Conservation (phyloP, 2,113 vertebrate species). For the Elgaria multicarinata region DNA sequence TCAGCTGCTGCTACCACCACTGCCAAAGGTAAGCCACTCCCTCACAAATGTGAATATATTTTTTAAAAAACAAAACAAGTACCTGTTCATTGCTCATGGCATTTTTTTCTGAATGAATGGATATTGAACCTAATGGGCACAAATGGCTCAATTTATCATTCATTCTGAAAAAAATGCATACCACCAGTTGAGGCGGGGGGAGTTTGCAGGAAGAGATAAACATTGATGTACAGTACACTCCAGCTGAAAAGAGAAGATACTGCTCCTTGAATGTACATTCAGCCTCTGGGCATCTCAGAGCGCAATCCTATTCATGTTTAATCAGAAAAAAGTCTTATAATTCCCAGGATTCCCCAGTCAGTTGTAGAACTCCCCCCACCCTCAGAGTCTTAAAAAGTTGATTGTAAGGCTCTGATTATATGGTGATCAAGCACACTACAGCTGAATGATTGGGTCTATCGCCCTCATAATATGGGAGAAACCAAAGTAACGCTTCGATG, state of each 20-base stretch:
- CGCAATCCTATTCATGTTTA: too few species aligned
- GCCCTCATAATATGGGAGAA: background rate
- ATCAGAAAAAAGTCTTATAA: too few species aligned
- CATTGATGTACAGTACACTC: background rate
- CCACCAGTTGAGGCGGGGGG: background rate
- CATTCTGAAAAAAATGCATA: background rate
- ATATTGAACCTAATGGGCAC: background rate
- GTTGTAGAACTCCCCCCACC: too few species aligned
- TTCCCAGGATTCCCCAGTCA: too few species aligned
- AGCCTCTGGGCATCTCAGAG: background rate
- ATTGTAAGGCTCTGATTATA: background rate
- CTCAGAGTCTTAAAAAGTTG: background rate
- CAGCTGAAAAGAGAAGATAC: background rate
- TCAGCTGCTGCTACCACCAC: background rate
- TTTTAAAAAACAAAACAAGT: too few species aligned
- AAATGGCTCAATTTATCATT: background rate
- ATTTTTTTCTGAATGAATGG: background rate
- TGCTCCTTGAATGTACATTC: background rate
- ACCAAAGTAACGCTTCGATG: background rate
- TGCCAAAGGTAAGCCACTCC: background rate
- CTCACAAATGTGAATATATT: background rate
- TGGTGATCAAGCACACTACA: background rate
- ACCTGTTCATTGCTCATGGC: background rate
- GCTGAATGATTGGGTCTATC: background rate
- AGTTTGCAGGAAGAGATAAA: background rate